Evolutionary conservation across 1,140 invertebrate genomes (phyloP).

Genomic region (Gryllus bimaculatus): DNA sequence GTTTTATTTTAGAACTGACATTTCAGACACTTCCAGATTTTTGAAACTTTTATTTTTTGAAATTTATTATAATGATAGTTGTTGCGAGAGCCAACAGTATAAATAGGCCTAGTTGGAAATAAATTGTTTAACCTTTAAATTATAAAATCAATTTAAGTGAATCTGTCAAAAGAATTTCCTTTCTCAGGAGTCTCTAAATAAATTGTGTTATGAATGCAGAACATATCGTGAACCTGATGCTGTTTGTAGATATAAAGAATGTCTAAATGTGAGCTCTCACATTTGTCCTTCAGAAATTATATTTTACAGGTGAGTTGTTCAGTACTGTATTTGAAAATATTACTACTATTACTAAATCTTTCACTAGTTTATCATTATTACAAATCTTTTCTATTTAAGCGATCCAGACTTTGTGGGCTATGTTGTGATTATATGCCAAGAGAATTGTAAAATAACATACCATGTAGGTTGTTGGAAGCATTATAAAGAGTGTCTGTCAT

Average conservation of each 20-base stretch:
- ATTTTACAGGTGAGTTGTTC: slow-evolving; percentile 19
- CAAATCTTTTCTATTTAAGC: slow-evolving; percentile 16
- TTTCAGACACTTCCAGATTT: too few relatives aligned
- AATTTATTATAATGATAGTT: too few relatives aligned
- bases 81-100: too few relatives aligned
- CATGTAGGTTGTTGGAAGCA: slow-evolving; percentile 25
- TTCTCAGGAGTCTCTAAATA: slow-evolving; percentile 11
- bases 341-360: background rate
- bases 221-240: slow-evolving; percentile 19
- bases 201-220: slow-evolving; percentile 16
- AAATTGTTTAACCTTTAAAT: too few relatives aligned
- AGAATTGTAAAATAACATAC: slow-evolving; percentile 24
- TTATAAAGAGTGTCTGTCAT: slow-evolving; percentile 21
- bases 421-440: slow-evolving; percentile 24
- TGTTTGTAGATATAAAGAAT: slow-evolving; percentile 22
- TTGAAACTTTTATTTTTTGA: too few relatives aligned
- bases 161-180: background rate
- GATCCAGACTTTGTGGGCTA: slow-evolving; percentile 24
- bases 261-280: slow-evolving; percentile 21
- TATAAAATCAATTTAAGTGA: too few relatives aligned
- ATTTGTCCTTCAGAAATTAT: slow-evolving; percentile 22
- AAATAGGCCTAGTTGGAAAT: too few relatives aligned
- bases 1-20: too few relatives aligned
- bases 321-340: background rate
- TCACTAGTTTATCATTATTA: slow-evolving; percentile 11